Percentiles rank a stretch among this genome's conserved stretches.
Evolutionary conservation across 2,113 vertebrate species (phyloP).

Genomic region (Bambusicola thoracicus): DNA sequence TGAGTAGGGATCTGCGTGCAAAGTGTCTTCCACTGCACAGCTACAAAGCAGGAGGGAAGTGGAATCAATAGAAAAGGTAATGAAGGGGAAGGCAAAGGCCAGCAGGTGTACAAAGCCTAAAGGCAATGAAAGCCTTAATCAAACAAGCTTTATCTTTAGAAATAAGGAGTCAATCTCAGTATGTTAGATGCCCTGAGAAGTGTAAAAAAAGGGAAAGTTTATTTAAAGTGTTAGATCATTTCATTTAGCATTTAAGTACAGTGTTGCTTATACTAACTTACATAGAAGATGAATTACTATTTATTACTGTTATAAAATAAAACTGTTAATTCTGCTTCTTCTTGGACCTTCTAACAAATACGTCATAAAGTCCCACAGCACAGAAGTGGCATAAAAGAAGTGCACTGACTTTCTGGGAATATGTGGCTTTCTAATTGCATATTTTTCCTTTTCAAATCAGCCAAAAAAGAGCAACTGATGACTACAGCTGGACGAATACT

Average conservation of each 20-base stretch:
- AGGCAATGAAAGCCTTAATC: not conserved
- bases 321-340: not conserved
- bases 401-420: not conserved
- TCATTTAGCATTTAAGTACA: not conserved
- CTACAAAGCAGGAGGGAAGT: not conserved
- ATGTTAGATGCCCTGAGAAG: not conserved
- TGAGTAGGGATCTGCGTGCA: not conserved
- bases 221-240: not conserved
- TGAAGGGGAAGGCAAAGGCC: not conserved
- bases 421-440: conserved; percentile 20
- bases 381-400: conserved; percentile 10
- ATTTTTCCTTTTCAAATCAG: conserved; percentile 22
- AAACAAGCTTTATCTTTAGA: not conserved
- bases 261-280: not conserved
- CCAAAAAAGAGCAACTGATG: conserved; percentile 16
- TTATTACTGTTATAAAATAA: not conserved
- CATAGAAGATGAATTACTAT: not conserved
- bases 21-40: rapidly evolving
- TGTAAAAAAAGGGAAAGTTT: not conserved
- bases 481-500: conserved; percentile 30
- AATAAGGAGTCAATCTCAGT: not conserved
- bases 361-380: rapidly evolving
- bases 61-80: not conserved
- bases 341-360: not conserved
- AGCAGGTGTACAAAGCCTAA: not conserved